Evolutionary conservation across 2,113 vertebrate species (phyloP).

Genomic region (Caretta caretta): DNA sequence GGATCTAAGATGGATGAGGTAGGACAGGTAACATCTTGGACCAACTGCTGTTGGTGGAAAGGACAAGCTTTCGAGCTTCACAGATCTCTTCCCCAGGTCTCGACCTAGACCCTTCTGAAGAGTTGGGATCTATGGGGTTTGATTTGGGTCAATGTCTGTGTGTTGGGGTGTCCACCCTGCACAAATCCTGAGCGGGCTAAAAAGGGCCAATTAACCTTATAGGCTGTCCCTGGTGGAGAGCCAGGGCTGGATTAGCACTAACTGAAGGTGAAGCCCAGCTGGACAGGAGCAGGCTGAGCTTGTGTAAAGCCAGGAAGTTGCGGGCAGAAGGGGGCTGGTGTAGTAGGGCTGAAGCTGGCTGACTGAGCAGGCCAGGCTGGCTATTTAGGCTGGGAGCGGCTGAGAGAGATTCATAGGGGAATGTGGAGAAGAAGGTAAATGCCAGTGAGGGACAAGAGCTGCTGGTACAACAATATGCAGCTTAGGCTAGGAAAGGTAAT

Average conservation of each 20-base stretch:
- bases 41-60: background rate
- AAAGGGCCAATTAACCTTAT: background rate
- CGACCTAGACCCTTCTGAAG: background rate
- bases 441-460: background rate
- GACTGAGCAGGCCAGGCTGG: background rate
- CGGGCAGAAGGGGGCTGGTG: too few species aligned
- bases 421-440: background rate
- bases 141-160: background rate
- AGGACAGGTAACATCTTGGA: background rate
- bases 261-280: background rate
- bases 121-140: background rate
- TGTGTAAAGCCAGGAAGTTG: too few species aligned
- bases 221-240: background rate
- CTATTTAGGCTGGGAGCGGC: background rate
- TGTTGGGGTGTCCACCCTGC: background rate
- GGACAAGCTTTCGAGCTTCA: background rate
- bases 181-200: background rate
- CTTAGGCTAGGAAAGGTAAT: background rate
- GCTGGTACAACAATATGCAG: background rate
- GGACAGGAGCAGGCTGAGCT: background rate
- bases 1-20: background rate
- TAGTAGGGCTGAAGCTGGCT: too few species aligned
- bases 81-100: background rate
- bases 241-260: background rate
- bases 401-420: background rate